A percentile compares a stretch with the other conserved stretches of the same genome.
These are phyloP conservation scores for Diceros bicornis DNA, from an alignment of 2,797 vertebrate genomes.

Conservation along the genomic window DNA sequence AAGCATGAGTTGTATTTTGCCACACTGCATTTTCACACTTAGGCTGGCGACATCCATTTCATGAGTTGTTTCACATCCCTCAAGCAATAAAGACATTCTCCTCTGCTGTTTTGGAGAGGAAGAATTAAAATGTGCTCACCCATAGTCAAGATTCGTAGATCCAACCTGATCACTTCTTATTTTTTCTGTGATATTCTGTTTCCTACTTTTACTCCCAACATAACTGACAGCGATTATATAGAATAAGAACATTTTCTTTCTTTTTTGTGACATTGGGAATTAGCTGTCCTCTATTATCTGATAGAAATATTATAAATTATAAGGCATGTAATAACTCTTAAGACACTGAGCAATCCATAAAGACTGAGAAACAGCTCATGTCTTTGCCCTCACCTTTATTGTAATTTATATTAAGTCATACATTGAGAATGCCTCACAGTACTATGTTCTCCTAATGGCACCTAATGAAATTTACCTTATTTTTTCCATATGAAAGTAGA, in stretches of 20 bases:
- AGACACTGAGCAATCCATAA: background rate
- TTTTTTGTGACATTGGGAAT: background rate
- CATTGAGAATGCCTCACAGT: background rate
- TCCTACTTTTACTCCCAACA: background rate
- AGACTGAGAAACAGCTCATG: background rate
- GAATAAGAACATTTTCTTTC: background rate
- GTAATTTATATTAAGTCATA: background rate
- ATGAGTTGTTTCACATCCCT: background rate
- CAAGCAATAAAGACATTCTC: background rate
- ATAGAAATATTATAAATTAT: background rate
- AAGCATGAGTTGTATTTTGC: background rate
- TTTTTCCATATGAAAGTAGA: background rate
- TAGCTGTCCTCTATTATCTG: background rate
- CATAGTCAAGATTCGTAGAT: background rate
- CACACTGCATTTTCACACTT: background rate
- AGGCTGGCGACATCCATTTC: background rate
- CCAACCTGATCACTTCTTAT: background rate
- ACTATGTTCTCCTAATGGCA: background rate
- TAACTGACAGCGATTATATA: background rate
- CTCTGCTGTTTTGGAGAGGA: background rate
- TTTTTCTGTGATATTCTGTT: background rate
- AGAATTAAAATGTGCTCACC: conserved; percentile 17
- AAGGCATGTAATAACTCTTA: background rate
- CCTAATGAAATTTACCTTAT: background rate
- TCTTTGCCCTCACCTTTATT: background rate